A percentile compares a stretch with the other conserved stretches of the same genome.
These are phyloP conservation scores for Strix aluco DNA, from an alignment of 2,113 vertebrate species.

Conservation along the genomic window DNA sequence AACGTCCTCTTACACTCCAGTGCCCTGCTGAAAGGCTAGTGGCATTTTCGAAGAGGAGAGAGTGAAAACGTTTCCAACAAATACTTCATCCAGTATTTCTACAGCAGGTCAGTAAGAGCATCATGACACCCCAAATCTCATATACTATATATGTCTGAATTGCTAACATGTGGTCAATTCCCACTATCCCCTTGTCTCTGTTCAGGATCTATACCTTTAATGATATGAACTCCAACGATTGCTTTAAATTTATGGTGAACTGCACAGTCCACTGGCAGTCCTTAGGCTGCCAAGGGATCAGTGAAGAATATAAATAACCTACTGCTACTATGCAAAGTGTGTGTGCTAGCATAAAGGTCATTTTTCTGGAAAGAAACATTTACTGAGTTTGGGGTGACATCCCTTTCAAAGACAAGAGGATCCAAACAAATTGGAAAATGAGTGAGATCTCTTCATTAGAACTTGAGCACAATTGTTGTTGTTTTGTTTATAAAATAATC, in stretches of 20 bases:
- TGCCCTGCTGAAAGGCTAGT: not conserved
- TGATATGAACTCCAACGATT: not conserved
- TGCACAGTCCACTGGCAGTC: not conserved
- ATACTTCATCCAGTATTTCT: not conserved
- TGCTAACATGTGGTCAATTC: not conserved
- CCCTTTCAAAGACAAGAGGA: not conserved
- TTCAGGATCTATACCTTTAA: not conserved
- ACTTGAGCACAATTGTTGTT: not conserved
- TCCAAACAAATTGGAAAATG: not conserved
- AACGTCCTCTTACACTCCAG: not conserved
- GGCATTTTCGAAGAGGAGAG: not conserved
- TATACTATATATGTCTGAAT: not conserved
- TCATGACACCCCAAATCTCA: not conserved
- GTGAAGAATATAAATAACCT: not conserved
- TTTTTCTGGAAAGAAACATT: not conserved
- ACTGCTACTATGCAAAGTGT: not conserved
- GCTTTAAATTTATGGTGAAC: not conserved
- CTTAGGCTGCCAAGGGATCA: not conserved
- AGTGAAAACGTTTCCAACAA: not conserved
- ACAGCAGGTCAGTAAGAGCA: not conserved
- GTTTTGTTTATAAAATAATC: slow-evolving; percentile 21
- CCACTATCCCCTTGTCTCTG: not conserved
- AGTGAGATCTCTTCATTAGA: not conserved
- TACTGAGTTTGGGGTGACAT: not conserved
- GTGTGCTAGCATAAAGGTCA: not conserved